These are phyloP conservation scores for Orcinus orca DNA, from an alignment of 2,113 vertebrate species.

Conservation along the genomic window DNA sequence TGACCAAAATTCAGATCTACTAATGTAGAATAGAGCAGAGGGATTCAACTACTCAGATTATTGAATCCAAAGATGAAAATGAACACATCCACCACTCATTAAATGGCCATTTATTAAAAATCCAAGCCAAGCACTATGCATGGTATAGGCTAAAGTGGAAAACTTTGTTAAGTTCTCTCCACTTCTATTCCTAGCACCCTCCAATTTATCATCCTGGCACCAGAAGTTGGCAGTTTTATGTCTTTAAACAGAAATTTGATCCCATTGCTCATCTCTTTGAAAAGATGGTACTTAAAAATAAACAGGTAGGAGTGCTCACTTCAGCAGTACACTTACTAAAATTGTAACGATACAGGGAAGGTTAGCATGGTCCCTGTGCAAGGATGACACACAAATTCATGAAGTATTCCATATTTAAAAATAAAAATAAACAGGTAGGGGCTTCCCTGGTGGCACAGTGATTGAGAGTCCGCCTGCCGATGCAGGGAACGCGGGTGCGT, in stretches of 20 bases:
- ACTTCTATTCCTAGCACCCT: background rate
- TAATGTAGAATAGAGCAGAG: background rate
- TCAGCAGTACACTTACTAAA: background rate
- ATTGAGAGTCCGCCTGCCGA: too few relatives aligned
- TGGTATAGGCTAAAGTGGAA: background rate
- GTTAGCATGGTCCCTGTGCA: background rate
- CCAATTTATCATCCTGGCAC: background rate
- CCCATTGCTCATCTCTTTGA: background rate
- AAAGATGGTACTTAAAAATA: background rate
- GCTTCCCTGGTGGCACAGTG: too few relatives aligned
- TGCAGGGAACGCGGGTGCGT: too few relatives aligned
- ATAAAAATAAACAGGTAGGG: background rate
- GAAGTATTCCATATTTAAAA: background rate
- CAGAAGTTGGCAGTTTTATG: background rate
- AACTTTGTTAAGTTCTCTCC: background rate
- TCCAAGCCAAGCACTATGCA: background rate
- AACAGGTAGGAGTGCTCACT: background rate
- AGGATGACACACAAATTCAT: background rate
- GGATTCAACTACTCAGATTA: background rate
- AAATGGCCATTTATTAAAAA: constrained; percentile 13
- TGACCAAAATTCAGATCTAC: background rate
- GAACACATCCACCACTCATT: background rate
- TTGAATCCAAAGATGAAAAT: background rate
- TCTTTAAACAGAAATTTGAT: background rate
- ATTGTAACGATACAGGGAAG: background rate